phyloP scores from a whole-genome alignment of 2,113 vertebrate species.

The Caretta caretta region DNA sequence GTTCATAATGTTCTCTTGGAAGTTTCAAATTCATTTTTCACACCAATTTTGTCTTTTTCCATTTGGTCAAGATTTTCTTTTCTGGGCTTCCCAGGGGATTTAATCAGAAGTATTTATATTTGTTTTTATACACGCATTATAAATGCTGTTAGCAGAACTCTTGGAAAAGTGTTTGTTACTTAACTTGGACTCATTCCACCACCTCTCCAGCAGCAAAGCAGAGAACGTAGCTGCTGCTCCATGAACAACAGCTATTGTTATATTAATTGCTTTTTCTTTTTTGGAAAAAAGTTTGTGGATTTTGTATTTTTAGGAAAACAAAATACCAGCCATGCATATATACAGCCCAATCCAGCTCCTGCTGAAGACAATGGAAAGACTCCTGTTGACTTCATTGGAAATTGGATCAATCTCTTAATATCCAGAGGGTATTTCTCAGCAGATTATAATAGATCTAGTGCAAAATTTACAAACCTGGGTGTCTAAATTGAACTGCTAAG shows the following conservation, averaged over 20 bases:
- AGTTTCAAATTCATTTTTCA: conserved; percentile 6
- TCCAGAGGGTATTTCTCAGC: not conserved
- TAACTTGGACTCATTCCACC: conserved; percentile 38
- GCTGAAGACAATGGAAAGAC: not conserved
- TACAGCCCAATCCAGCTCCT: not conserved
- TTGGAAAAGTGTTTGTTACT: conserved; percentile 44
- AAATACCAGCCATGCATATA: not conserved
- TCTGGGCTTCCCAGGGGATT: not conserved
- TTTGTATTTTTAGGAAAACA: conserved; percentile 40
- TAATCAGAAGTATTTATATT: conserved; percentile 38
- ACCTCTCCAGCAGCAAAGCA: conserved; percentile 29
- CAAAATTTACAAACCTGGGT: not conserved
- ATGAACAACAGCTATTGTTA: conserved; percentile 28
- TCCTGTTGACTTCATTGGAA: conserved; percentile 10
- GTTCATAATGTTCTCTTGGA: not conserved
- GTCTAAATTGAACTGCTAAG: not conserved
- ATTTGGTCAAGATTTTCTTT: conserved; percentile 25
- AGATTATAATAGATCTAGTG: not conserved
- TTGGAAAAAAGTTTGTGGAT: conserved; percentile 29
- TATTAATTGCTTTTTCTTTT: conserved; percentile 43
- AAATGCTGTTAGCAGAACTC: conserved; percentile 34
- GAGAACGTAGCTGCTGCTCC: not conserved
- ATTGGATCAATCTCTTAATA: conserved; percentile 29
- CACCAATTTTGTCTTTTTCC: conserved; percentile 21
- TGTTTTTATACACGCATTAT: not conserved